Base-by-base conservation (phyloP, 1,140 invertebrate genomes). In the Drosophila tsacasi region DNA sequence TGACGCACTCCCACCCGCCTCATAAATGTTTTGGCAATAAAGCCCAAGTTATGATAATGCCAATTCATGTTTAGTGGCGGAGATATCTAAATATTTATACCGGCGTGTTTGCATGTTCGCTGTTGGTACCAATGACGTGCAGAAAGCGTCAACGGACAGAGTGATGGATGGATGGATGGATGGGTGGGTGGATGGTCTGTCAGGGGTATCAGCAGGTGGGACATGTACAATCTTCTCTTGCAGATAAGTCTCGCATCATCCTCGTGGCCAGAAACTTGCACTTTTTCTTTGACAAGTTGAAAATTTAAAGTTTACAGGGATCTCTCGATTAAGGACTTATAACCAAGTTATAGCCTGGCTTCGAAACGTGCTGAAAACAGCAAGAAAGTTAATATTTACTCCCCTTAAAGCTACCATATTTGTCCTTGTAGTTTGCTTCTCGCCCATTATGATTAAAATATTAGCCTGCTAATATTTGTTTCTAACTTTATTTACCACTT, bases 21-120 rank as follows among this genome's bases (percentile, higher is more conserved):
- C 77, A 89, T 87, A 87, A 87, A 89, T 90, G 85, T 89, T 90
- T 89, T 89, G 81, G 77, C 84, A 89, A 84, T 90, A 89, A 89
- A 89, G 81, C 68, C 69, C 84, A 71, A 84, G 74, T 90, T 90
- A 90, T 89, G 81, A 89, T 90, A 90, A 89, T 89, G 85, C 84
- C 76, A 76, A 83, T 83, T 87, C 84, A 87, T 83, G 67, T 78
- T 61, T 75, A 69, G 73, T 82, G 71, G 72, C 79, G 64, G 47
- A 77, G 39, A 64, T 74, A 75, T 75, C 71, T 74, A 74, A 74
- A 73, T 74, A 74, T 74, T 74, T 74, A 73, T 69, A 62, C 30
- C 57, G 19, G 10, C 21, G 75, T 77, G 75, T 69, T 77, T 76
- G 61, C 72, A 76, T 76, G 65, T 77, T 77, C 47, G 30, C 30